Base-by-base conservation (phyloP, 2,888 invertebrate species). In the Erpobdella octoculata region DNA sequence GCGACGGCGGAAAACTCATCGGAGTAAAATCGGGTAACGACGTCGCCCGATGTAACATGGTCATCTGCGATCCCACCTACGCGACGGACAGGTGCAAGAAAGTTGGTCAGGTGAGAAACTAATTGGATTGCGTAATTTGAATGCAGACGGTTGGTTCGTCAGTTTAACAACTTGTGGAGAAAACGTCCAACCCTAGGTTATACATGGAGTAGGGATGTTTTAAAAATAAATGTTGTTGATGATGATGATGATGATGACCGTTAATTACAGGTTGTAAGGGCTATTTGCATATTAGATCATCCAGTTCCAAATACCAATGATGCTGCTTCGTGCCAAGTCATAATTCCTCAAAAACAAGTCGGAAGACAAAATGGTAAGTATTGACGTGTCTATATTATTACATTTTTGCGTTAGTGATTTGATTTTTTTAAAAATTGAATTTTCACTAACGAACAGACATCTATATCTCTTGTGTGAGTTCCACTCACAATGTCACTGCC, bases 271-370 rank as follows among this genome's bases (percentile, higher is more conserved):
- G 84, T 98, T 46, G 89, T 98, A 78, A 89, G 98, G 75, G 96
- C 96, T 86, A 97, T 99, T 85, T 99, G 98, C 83, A 88, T 99
- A 78, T 84, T 99, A 87, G 93, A 97, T 85, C 97, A 98, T 86
- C 94, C 97, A 70, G 91, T 98, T 82, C 88, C 91, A 71, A 92
- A 91, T 83, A 97, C 97, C 67, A 92, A 91, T 84, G 94, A 97
- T 86, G 92, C 93, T 75, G 87, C 95, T 73, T 96, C 96, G 48
- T 94, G 94, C 80, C 98, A 99, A 87, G 95, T 99, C 78, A 99
- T 99, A 86, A 96, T 99, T 87, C 98, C 98, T 77, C 97, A 98
- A 85, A 96, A 96, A 84, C 96, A 97, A 87, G 92, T 93, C 76
- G 89, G 83, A 74, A 82, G 88, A 72, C 85, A 86, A 77, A 85